Percentiles rank a stretch among this genome's conserved stretches.
Evolutionary conservation across 2,797 vertebrate species (phyloP).

Genomic region (Todus mexicanus): DNA sequence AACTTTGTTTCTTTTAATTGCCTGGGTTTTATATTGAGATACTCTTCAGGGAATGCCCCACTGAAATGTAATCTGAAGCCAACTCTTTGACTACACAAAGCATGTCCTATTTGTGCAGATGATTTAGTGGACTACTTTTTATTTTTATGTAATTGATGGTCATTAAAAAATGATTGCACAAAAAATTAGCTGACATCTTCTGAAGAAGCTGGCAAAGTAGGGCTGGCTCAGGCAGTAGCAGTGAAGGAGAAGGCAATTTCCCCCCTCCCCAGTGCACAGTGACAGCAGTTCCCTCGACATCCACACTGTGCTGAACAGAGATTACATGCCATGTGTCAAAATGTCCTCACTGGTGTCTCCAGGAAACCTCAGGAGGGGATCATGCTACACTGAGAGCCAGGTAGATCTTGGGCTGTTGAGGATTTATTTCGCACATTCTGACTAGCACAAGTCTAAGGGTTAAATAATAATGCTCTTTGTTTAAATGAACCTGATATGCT

Average conservation of each 20-base stretch:
- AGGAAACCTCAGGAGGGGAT: neutral
- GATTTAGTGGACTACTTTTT: neutral
- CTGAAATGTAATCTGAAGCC: neutral
- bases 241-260: neutral
- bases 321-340: neutral
- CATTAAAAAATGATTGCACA: neutral
- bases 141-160: neutral
- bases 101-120: neutral
- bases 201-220: neutral
- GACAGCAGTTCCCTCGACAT: neutral
- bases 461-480: slow-evolving; percentile 29
- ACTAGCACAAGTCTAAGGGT: neutral
- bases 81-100: neutral
- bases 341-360: neutral
- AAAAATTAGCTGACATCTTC: neutral
- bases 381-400: neutral
- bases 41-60: neutral
- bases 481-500: neutral
- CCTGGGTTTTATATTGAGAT: neutral
- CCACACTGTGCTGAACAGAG: neutral
- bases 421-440: neutral
- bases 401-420: neutral
- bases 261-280: neutral
- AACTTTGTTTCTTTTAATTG: neutral
- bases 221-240: neutral